These are phyloP conservation scores for Gymnarchus niloticus DNA, from an alignment of 2,113 vertebrate genomes.

Conservation along the genomic window DNA sequence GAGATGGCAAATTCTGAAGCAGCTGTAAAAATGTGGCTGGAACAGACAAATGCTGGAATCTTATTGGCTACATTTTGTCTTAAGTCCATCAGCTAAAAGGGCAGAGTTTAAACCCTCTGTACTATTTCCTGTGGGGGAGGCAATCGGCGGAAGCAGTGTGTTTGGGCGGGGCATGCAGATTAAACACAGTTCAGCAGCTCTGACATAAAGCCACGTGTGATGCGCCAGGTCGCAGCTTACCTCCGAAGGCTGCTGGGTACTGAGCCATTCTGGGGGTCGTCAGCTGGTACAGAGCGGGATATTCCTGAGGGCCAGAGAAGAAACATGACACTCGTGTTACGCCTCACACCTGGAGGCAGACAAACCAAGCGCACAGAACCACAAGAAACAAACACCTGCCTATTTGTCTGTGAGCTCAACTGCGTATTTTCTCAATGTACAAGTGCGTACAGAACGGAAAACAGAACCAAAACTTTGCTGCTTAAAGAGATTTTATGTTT, in stretches of 20 bases:
- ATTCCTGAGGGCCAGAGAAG: not conserved
- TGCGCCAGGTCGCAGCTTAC: not conserved
- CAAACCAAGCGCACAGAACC: not conserved
- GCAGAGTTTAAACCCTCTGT: no score
- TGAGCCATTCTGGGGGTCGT: slow-evolving; percentile 11
- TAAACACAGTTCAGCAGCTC: not conserved
- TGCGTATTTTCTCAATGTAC: not conserved
- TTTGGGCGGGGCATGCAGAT: not conserved
- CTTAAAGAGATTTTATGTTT: no score
- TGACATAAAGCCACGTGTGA: not conserved
- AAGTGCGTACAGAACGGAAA: not conserved
- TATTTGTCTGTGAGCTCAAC: not conserved
- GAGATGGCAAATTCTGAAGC: not conserved
- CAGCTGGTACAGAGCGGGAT: not conserved
- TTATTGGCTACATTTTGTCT: no score
- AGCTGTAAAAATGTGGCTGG: not conserved
- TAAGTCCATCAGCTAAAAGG: no score
- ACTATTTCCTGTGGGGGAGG: not conserved
- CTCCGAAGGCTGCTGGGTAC: slow-evolving; percentile 10
- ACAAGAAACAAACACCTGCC: not conserved
- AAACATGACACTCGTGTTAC: not conserved
- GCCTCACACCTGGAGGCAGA: not conserved
- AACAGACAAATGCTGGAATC: no score
- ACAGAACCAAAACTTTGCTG: not conserved
- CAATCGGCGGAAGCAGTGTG: not conserved